These are phyloP conservation scores for Caranx melampygus DNA, from an alignment of 2,113 vertebrate species.

Conservation along the genomic window DNA sequence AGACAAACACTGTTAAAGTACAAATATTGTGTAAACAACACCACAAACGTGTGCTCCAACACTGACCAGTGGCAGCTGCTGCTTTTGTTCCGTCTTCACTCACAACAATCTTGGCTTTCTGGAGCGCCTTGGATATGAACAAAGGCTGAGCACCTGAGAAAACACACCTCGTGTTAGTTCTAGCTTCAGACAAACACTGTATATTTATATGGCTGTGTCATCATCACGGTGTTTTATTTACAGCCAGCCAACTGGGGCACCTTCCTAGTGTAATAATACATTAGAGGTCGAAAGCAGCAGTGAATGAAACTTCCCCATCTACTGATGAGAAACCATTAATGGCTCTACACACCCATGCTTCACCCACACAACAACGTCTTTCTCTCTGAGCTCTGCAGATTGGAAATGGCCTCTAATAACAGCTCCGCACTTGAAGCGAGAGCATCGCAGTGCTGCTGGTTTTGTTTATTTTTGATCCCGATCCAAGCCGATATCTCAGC, in stretches of 20 bases:
- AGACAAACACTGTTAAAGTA: background rate
- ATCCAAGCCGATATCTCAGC: no score
- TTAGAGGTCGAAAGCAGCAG: background rate
- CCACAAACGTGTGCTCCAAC: background rate
- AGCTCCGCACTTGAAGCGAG: no score
- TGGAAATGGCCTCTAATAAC: no score
- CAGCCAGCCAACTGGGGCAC: no score
- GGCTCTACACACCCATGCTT: no score
- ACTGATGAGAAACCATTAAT: background rate
- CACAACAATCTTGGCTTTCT: constrained; percentile 96
- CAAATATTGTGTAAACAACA: background rate
- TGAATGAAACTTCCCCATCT: background rate
- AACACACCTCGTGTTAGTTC: constrained; percentile 1
- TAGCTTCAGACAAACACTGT: background rate
- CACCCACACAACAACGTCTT: no score
- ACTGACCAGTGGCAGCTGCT: constrained; percentile 92
- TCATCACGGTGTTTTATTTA: no score
- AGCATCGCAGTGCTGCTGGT: no score
- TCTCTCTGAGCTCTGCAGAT: no score
- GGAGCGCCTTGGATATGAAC: constrained; percentile 89
- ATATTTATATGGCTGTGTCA: no score
- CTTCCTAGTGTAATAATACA: background rate
- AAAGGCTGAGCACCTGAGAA: constrained; percentile 87
- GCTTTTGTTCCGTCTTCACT: constrained; percentile 97
- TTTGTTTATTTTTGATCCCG: no score